A percentile compares a stretch with the other conserved stretches of the same genome.
These are phyloP conservation scores for Drosophila nigromelanica DNA, from an alignment of 1,140 invertebrate species.

Conservation along the genomic window DNA sequence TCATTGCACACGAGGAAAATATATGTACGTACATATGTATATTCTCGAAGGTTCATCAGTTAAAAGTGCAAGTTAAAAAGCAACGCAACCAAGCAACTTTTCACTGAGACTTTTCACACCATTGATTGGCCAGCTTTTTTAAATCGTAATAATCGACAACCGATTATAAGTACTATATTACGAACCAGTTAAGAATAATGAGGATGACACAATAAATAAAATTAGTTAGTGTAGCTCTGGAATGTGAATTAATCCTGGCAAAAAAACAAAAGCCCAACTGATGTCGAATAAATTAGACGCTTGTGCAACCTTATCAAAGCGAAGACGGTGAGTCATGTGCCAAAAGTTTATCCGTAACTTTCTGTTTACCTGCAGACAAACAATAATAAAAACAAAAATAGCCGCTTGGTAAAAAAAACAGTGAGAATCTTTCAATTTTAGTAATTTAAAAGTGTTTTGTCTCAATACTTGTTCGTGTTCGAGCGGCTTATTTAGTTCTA, in stretches of 20 bases:
- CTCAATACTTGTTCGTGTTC: slow-evolving; percentile 17
- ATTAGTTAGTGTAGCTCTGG: slow-evolving; percentile 1
- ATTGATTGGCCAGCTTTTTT: neutral
- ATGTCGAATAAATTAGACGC: slow-evolving; percentile 42
- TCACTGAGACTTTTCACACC: neutral
- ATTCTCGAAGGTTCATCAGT: slow-evolving; percentile 7
- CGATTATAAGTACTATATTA: neutral
- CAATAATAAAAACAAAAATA: slow-evolving; percentile 21
- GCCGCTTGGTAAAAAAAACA: too few relatives aligned
- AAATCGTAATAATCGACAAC: neutral
- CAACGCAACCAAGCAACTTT: neutral
- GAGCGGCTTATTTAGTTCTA: slow-evolving; percentile 25
- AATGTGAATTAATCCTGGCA: slow-evolving; percentile 13
- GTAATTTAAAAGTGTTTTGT: slow-evolving; percentile 17
- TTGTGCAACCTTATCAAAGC: slow-evolving; percentile 61
- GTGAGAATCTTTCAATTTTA: too few relatives aligned
- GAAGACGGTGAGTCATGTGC: slow-evolving; percentile 68
- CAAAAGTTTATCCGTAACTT: slow-evolving; percentile 40
- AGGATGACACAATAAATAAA: neutral
- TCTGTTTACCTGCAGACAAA: slow-evolving; percentile 35
- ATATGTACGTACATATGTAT: neutral
- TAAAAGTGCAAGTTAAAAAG: slow-evolving; percentile 4
- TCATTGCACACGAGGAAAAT: neutral
- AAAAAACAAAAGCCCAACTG: slow-evolving; percentile 6
- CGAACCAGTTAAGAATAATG: neutral